phyloP scores from a whole-genome alignment of 2,797 vertebrate species.

The Garrulus glandarius region DNA sequence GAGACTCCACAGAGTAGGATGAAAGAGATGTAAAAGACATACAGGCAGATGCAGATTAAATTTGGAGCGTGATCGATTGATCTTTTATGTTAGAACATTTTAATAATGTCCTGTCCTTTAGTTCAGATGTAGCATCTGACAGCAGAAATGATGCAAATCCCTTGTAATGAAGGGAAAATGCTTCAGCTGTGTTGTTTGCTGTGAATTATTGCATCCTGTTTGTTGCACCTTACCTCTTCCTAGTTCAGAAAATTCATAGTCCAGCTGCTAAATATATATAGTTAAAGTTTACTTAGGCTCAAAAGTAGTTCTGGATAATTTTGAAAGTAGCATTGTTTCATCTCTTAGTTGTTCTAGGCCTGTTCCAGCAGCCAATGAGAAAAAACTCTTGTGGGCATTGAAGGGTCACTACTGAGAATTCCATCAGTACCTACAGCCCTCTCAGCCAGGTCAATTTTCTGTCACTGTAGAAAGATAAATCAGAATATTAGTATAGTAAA shows the following conservation, averaged over 20 bases:
- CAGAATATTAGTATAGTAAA: neutral
- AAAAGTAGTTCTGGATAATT: neutral
- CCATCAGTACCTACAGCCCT: neutral
- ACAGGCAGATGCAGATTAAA: conserved; percentile 12
- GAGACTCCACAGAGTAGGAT: neutral
- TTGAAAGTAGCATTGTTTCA: neutral
- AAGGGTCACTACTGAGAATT: neutral
- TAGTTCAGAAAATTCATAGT: neutral
- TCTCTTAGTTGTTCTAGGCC: neutral
- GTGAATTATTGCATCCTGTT: neutral
- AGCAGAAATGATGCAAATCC: neutral
- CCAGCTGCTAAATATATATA: neutral
- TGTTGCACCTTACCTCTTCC: neutral
- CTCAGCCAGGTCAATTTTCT: neutral
- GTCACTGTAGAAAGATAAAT: neutral
- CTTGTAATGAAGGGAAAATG: neutral
- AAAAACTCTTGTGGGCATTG: neutral
- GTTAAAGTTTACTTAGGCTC: neutral
- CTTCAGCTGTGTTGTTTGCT: neutral
- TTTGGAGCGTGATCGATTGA: neutral
- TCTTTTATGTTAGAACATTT: neutral
- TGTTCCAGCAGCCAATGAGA: neutral
- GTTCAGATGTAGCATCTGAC: neutral
- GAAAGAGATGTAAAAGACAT: neutral
- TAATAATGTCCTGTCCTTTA: neutral